Base-by-base conservation (phyloP, 23 tunicate species). In the Trididemnum miniatum region DNA sequence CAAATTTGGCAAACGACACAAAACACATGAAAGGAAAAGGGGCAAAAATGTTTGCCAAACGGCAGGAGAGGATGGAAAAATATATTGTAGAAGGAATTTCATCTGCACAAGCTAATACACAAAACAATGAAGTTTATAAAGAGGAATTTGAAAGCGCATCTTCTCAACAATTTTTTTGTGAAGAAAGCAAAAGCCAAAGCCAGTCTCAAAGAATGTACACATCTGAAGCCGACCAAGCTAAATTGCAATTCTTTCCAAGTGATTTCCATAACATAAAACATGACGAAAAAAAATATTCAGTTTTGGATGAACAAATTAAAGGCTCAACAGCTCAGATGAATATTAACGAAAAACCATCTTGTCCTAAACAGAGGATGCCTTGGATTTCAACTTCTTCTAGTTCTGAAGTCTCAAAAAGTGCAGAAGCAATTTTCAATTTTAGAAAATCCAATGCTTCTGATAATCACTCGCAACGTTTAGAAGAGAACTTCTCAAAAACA, bases 31-130 rank as follows among this genome's bases (percentile, higher is more conserved):
- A 88, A 67, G 98, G 98, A 0, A 88, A 84, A 40, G 98, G 98
- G 20, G 98, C 98, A 38, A 88, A 84, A 57, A 37, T 93, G 49
- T 93, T 93, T 80, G 98, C 87, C 7, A 83, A 74, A 37, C 62
- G 98, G 2, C 93, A 88, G 66, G 72, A 83, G 31, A 65, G 98
- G 22, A 93, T 93, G 98, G 90, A 93, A 65, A 88, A 84, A 57
- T 93, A 67, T 59, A 88, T 93, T 3, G 49, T 93, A 20, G 87
- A 82, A 31, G 83, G 72, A 12, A 67, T 4, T 33, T 24, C 67
- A 12, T 22, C 15, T 3, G 23, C 26, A 24, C 57, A 49, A 49
- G n/a, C n/a, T n/a, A n/a, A n/a, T n/a, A 44, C 54, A 7, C 25
- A 62, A 62, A 26, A 62, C 4, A 26, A 26, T 4, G n/a, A 22